Percentiles rank a stretch among this genome's conserved stretches.
Evolutionary conservation across 2,797 vertebrate species (phyloP).

Genomic region (Platyrinchus mystaceus): DNA sequence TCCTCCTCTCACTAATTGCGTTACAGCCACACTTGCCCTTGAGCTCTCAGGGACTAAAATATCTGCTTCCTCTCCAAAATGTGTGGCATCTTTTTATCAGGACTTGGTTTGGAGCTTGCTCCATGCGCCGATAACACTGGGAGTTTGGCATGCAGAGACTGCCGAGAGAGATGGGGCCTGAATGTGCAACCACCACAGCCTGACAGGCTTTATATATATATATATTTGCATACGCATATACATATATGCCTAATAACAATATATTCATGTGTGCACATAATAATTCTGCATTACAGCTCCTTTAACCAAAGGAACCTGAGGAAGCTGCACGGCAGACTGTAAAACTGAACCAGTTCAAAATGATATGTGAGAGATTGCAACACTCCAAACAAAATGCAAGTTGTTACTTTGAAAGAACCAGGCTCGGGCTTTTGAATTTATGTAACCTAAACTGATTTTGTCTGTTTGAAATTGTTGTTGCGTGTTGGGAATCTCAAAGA

Average conservation of each 20-base stretch:
- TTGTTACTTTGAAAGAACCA: conserved; percentile 66
- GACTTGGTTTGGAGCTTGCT: neutral
- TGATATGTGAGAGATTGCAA: conserved; percentile 20
- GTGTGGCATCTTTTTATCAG: neutral
- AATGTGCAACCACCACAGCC: neutral
- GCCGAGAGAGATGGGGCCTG: neutral
- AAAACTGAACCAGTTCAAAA: conserved; percentile 3
- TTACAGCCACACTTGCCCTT: neutral
- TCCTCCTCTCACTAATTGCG: neutral
- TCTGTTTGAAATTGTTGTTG: conserved; percentile 66
- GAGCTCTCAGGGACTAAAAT: neutral
- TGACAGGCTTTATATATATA: neutral
- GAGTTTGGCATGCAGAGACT: neutral
- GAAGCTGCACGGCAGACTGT: neutral
- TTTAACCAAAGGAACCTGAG: neutral
- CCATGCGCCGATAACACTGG: neutral
- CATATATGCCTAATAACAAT: neutral
- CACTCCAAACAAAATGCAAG: conserved; percentile 58
- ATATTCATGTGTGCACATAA: neutral
- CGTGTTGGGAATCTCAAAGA: conserved; percentile 68
- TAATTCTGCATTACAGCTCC: neutral
- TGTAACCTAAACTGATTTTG: conserved; percentile 72
- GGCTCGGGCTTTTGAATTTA: conserved; percentile 62
- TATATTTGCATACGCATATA: neutral
- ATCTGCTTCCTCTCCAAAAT: neutral